Conservation (phyloP, 2,888 invertebrate genomes). For the Drosophila paranaensis region DNA sequence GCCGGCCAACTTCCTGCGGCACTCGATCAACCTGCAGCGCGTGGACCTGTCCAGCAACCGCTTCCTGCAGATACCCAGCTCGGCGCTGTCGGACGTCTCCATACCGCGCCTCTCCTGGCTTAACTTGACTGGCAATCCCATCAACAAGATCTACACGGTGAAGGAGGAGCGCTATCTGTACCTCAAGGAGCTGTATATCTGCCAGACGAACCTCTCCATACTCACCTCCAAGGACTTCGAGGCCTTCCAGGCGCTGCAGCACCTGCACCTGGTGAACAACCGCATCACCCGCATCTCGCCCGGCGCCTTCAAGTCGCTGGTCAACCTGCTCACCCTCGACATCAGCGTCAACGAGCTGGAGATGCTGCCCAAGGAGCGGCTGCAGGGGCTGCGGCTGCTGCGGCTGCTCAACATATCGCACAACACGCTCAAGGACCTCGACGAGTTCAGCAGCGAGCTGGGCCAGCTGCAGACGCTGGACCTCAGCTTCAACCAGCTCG, state of each 20-base stretch:
- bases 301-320: slow-evolving; percentile 92
- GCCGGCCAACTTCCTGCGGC: slow-evolving; percentile 92
- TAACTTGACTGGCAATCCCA: slow-evolving; percentile 93
- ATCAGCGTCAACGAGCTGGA: slow-evolving; percentile 93
- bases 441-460: slow-evolving; percentile 92
- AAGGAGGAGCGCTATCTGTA: slow-evolving; percentile 90
- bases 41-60: slow-evolving; percentile 92
- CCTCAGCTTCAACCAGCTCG: slow-evolving; percentile 93
- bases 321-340: slow-evolving; percentile 91
- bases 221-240: slow-evolving; percentile 94
- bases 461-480: slow-evolving; percentile 92
- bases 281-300: slow-evolving; percentile 92
- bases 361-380: slow-evolving; percentile 92
- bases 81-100: slow-evolving; percentile 90
- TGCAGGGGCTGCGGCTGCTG: slow-evolving; percentile 91
- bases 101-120: slow-evolving; percentile 90
- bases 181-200: slow-evolving; percentile 93
- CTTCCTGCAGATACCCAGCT: slow-evolving; percentile 91
- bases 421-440: slow-evolving; percentile 92
- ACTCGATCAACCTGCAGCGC: slow-evolving; percentile 89
- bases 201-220: slow-evolving; percentile 91
- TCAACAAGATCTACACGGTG: slow-evolving; percentile 90
- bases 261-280: slow-evolving; percentile 90
- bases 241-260: slow-evolving; percentile 91
- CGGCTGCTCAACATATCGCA: slow-evolving; percentile 92